Evolutionary conservation across 2,797 vertebrate species (phyloP), one percentile per base, ranked within the genome.

Genomic region (Catostomus latipinnis): DNA sequence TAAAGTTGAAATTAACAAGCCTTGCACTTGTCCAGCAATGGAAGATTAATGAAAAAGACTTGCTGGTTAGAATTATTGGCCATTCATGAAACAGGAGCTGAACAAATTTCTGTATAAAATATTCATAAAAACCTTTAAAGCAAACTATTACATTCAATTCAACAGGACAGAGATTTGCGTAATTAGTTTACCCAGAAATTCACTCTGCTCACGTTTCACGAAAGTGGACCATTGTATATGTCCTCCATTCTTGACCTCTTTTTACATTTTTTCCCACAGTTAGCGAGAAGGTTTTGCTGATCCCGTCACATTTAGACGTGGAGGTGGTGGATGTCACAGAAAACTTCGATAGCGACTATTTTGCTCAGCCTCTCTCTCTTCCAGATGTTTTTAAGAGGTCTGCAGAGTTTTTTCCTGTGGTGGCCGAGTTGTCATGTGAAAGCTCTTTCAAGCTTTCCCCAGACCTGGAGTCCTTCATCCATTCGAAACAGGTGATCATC

Each of bases 271-370:
- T 46, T 70, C 56, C 56, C 46, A 69, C 90, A 96, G 96, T 91
- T 85, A 91, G 87, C 76, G 94, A 94, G 71, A 90, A 93, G 13
- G 85, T 94, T 65, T 88, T 96, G 68, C 90, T 85, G 69, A 92
- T 96, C 83, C 93, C 92, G 8, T 94, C 95, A 60, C 93, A 92
- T 87, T 89, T 96, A 85, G 96, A 96, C 50, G 90, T 96, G 10
- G 96, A 96, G 89, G 94, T 96, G 54, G 89, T 95, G 87, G 95
- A 96, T 53, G 86, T 96, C 76, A 96, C 95, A 6, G 93, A 94
- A 58, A 86, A 76, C 74, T 93, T 86, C 0, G 93, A 95, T 82
- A 74, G 76, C 54, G 89, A 82, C 78, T 90, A 88, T 77, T 96
- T 96, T 80, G 87, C 93, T 84, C 93, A 95, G 83, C 91, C 93